These are phyloP conservation scores for Gracilinanus agilis DNA, from an alignment of 2,113 vertebrate genomes.

Conservation along the genomic window DNA sequence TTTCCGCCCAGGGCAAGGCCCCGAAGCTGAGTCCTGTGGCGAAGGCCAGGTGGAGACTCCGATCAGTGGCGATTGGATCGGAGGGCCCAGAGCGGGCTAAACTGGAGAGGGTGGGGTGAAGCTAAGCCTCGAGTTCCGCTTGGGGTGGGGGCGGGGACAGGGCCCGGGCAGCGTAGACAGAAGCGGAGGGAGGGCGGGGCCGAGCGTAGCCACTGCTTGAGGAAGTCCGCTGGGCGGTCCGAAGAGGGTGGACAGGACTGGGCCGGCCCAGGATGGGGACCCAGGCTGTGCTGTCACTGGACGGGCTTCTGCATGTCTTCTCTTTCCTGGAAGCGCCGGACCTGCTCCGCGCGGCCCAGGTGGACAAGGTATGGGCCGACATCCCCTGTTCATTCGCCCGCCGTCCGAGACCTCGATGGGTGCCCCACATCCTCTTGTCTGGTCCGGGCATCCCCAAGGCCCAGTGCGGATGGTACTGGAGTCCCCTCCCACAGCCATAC, in stretches of 20 bases:
- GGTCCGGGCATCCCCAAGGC: not conserved
- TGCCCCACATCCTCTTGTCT: not conserved
- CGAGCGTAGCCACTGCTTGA: no score
- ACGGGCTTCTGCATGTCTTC: conserved; percentile 69
- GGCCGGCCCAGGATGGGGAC: accelerated
- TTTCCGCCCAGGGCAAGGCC: not conserved
- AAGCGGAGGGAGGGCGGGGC: not conserved
- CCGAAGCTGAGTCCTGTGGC: accelerated
- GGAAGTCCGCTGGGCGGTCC: accelerated
- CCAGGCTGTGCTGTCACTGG: not conserved
- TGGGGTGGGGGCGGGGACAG: not conserved
- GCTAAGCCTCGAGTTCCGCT: not conserved
- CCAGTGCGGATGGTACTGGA: no score
- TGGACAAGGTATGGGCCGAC: conserved; percentile 70
- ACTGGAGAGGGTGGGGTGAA: accelerated
- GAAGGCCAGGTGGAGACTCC: not conserved
- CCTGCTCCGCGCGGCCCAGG: conserved; percentile 69
- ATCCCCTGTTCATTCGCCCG: no score
- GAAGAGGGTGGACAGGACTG: accelerated
- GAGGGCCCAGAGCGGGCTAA: accelerated
- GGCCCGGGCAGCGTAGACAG: not conserved
- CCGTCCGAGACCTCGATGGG: not conserved
- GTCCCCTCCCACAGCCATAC: not conserved
- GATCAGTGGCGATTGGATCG: not conserved
- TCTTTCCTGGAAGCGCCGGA: conserved; percentile 70